These are phyloP conservation scores for Coleophora flavipennella DNA, from an alignment of 2,888 invertebrate genomes.

Conservation along the genomic window DNA sequence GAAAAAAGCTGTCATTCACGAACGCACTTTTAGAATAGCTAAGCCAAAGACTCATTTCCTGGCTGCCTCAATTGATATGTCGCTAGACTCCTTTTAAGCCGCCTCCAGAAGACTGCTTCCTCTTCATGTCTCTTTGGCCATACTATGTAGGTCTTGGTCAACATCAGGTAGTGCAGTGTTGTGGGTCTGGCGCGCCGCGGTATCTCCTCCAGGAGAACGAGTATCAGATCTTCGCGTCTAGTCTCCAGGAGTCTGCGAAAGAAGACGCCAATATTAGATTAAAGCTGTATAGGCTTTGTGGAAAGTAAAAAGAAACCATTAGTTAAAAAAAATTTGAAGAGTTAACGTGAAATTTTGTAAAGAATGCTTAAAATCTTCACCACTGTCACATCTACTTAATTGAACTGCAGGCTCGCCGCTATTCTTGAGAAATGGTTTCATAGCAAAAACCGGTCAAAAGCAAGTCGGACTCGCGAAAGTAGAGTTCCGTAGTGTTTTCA, in stretches of 20 bases:
- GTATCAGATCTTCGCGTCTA: constrained; percentile 73
- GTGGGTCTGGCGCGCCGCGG: constrained; percentile 73
- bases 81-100: constrained; percentile 47
- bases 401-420: too few relatives aligned
- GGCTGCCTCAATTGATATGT: constrained; percentile 32
- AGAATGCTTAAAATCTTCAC: too few relatives aligned
- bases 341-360: too few relatives aligned
- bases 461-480: too few relatives aligned
- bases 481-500: too few relatives aligned
- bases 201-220: constrained; percentile 77
- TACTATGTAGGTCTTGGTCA: constrained; percentile 78
- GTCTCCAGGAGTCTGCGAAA: constrained; percentile 76
- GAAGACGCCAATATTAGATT: too few relatives aligned
- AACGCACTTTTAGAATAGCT: background rate
- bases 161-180: constrained; percentile 76
- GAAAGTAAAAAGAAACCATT: too few relatives aligned
- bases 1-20: background rate
- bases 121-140: constrained; percentile 69
- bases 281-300: too few relatives aligned
- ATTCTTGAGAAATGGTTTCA: too few relatives aligned
- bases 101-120: constrained; percentile 50
- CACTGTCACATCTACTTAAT: too few relatives aligned
- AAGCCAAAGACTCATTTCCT: constrained; percentile 44
- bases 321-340: too few relatives aligned
- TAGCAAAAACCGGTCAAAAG: too few relatives aligned